Percentiles rank a stretch among this genome's conserved stretches.
phyloP scores from a whole-genome alignment of 2,888 invertebrate genomes.

The Electrophaes corylata region DNA sequence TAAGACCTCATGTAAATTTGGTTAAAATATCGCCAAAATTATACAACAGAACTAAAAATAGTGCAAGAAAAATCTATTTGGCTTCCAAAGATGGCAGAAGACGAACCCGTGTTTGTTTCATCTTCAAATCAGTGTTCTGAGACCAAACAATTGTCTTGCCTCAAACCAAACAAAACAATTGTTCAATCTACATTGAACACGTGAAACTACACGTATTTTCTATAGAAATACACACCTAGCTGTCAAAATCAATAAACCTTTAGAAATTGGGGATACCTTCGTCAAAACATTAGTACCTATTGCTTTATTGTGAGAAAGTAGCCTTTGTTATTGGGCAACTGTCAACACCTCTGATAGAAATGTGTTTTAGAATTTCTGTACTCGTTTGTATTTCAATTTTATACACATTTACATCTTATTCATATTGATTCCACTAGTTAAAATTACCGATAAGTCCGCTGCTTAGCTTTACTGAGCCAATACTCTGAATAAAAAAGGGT shows the following conservation, averaged over 20 bases:
- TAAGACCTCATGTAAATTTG: too few species aligned
- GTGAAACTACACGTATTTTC: background rate
- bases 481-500: too few species aligned
- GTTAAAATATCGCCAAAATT: too few species aligned
- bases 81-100: too few species aligned
- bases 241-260: constrained; percentile 20
- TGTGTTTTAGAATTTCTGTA: constrained; percentile 3
- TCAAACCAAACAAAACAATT: constrained; percentile 1
- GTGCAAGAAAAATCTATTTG: too few species aligned
- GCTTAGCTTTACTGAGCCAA: too few species aligned
- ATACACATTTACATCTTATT: background rate
- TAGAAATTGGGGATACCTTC: constrained; percentile 26
- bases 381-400: background rate
- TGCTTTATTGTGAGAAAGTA: constrained; percentile 10
- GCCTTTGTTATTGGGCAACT: constrained; percentile 3
- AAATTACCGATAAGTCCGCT: too few species aligned
- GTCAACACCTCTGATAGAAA: background rate
- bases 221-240: background rate
- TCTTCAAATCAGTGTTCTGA: background rate
- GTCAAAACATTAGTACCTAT: constrained; percentile 15
- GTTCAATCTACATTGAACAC: constrained; percentile 4
- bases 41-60: too few species aligned
- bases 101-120: background rate
- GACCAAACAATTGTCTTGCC: background rate
- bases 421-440: background rate